Percentiles rank a stretch among this genome's conserved stretches.
Conservation (phyloP, 2,113 vertebrate genomes). For the Rattus norvegicus region DNA sequence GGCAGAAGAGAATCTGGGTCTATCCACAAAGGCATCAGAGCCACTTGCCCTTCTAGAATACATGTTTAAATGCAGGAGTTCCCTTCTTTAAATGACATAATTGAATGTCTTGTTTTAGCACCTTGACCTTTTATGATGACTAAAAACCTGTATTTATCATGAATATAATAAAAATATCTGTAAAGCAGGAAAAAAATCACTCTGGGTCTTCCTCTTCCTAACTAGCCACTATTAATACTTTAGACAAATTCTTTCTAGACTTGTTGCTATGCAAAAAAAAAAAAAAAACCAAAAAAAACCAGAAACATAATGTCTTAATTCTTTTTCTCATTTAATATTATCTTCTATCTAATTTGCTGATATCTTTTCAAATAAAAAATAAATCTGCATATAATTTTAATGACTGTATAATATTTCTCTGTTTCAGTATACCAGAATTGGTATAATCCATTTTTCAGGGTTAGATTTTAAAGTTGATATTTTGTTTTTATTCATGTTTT, state of each 20-base stretch:
- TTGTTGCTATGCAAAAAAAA: neutral
- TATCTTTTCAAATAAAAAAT: constrained; percentile 49
- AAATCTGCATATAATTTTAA: neutral
- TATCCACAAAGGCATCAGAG: neutral
- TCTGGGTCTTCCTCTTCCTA: neutral
- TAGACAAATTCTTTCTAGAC: neutral
- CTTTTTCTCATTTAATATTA: neutral
- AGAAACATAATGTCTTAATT: neutral
- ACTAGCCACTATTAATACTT: constrained; percentile 17
- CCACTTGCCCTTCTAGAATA: neutral
- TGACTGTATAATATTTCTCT: constrained; percentile 1
- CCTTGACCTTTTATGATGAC: constrained; percentile 2
- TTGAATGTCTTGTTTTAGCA: neutral
- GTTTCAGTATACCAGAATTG: constrained; percentile 21
- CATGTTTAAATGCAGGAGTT: neutral
- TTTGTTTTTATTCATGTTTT: neutral
- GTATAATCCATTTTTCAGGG: constrained; percentile 33
- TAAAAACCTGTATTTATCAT: neutral
- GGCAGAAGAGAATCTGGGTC: neutral
- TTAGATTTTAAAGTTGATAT: neutral
- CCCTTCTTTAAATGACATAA: neutral
- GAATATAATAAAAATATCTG: constrained; percentile 10
- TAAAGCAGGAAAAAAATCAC: constrained; percentile 17
- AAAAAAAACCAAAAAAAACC: neutral
- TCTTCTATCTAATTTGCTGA: neutral